phyloP scores from a whole-genome alignment of 2,888 invertebrate genomes.

The Limnephilus rhombicus region DNA sequence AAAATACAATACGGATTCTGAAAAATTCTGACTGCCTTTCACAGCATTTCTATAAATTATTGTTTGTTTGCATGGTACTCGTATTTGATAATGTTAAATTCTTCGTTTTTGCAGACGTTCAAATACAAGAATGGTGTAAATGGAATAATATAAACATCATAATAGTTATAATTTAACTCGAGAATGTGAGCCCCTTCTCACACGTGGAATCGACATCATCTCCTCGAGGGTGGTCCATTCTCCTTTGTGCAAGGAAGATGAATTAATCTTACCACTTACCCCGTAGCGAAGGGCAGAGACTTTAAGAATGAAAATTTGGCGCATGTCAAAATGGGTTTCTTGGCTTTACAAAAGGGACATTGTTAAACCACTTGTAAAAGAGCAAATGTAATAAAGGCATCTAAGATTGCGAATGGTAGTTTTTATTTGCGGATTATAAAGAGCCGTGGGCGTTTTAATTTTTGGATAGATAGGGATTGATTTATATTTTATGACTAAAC shows the following conservation, averaged over 20 bases:
- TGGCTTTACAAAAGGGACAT: neutral
- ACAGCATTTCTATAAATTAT: no score
- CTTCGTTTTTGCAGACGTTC: no score
- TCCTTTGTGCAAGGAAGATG: conserved; percentile 13
- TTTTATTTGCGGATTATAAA: neutral
- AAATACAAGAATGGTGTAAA: neutral
- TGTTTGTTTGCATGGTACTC: no score
- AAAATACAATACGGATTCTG: no score
- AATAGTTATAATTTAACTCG: neutral
- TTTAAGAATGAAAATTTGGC: neutral
- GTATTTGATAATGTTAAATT: no score
- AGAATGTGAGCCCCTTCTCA: neutral
- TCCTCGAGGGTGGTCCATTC: conserved; percentile 42
- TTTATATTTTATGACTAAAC: neutral
- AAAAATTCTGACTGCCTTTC: no score
- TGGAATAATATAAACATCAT: neutral
- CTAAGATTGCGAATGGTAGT: neutral
- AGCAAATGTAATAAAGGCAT: neutral
- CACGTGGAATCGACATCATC: conserved; percentile 2
- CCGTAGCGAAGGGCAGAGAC: neutral
- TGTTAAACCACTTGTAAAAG: neutral
- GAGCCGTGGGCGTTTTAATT: neutral
- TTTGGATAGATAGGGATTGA: neutral
- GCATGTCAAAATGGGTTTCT: conserved; percentile 38
- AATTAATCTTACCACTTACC: neutral